phyloP scores from a whole-genome alignment of 64 coral and sea anemone species.

The Montipora cactus region DNA sequence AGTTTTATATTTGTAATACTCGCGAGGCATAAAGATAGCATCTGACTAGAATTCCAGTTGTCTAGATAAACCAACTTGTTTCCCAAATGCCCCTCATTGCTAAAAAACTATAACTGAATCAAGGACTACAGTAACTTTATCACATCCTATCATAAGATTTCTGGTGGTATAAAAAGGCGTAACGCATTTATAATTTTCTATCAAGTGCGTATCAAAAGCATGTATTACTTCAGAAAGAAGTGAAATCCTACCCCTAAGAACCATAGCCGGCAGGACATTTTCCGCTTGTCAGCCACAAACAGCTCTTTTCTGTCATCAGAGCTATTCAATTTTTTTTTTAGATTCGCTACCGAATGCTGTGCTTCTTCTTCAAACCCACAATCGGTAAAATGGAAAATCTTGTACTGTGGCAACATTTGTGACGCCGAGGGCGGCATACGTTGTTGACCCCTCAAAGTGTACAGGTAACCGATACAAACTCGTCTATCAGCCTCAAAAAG shows the following conservation, averaged over 20 bases:
- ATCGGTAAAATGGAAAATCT: not conserved
- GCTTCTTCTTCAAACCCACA: not conserved
- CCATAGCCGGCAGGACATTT: not conserved
- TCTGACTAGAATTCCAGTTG: slow-evolving; percentile 52
- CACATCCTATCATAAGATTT: not conserved
- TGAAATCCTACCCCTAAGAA: slow-evolving; percentile 23
- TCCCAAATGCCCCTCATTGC: slow-evolving; percentile 10
- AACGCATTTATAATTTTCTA: not conserved
- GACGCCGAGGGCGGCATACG: not conserved
- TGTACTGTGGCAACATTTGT: not conserved
- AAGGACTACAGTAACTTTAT: not conserved
- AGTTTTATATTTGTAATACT: not conserved
- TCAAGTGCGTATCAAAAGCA: slow-evolving; percentile 23
- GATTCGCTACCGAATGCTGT: not conserved
- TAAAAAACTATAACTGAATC: not conserved
- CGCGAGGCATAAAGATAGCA: slow-evolving; percentile 14
- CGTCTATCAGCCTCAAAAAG: slow-evolving; percentile 9
- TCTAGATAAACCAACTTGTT: slow-evolving; percentile 39
- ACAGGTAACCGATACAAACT: slow-evolving; percentile 21
- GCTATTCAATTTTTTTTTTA: not conserved
- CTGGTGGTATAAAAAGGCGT: slow-evolving; percentile 2
- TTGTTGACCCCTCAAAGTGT: slow-evolving; percentile 21
- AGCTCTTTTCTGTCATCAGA: slow-evolving; percentile 37
- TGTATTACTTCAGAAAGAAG: slow-evolving; percentile 5
- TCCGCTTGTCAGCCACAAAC: slow-evolving; percentile 18